phyloP scores from a whole-genome alignment of 2,113 vertebrate genomes.

The Hippopotamus amphibius region DNA sequence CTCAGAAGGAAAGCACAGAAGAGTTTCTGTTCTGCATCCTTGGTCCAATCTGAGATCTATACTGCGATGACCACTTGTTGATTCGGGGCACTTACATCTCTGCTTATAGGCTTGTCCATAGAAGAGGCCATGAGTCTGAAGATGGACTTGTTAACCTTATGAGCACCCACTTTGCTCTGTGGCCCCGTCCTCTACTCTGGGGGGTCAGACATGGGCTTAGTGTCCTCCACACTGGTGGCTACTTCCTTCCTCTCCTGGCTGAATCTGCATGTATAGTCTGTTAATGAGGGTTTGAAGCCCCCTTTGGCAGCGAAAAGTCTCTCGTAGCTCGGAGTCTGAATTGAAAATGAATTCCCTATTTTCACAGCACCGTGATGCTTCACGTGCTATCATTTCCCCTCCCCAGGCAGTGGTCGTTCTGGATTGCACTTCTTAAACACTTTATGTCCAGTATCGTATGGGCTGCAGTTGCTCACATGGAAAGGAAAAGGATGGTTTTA shows the following conservation, averaged over 20 bases:
- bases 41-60: fast-evolving
- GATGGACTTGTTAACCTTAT: no score
- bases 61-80: not conserved
- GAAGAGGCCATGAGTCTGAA: not conserved
- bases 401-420: not conserved
- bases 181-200: not conserved
- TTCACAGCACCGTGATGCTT: not conserved
- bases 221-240: fast-evolving
- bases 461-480: not conserved
- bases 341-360: conserved; percentile 24
- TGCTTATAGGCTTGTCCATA: not conserved
- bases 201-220: not conserved
- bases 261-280: fast-evolving
- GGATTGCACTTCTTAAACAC: not conserved
- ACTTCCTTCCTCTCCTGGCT: not conserved
- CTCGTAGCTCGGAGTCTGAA: not conserved
- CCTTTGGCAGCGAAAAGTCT: not conserved
- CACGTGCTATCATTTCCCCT: not conserved
- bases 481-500: not conserved
- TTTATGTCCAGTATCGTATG: not conserved
- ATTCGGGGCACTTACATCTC: not conserved
- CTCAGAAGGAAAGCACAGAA: not conserved
- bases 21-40: not conserved
- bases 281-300: not conserved
- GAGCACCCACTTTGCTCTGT: not conserved